Percentiles rank a stretch among this genome's conserved stretches.
Evolutionary conservation across 2,888 invertebrate genomes (phyloP).

Genomic region (Xylophagus ater): DNA sequence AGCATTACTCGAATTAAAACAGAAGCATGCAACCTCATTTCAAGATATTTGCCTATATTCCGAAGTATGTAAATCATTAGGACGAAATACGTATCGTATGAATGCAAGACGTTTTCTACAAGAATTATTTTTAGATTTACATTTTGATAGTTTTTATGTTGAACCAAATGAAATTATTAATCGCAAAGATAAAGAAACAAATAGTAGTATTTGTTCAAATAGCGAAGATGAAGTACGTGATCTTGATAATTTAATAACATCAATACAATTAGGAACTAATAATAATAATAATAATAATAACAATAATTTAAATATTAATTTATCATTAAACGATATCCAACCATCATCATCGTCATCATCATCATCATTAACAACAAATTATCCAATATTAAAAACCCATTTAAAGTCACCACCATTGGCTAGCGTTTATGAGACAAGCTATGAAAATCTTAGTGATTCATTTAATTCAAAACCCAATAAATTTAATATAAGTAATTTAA

Average conservation of each 20-base stretch:
- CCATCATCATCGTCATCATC: no score
- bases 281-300: no score
- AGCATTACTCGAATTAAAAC: slow-evolving; percentile 62
- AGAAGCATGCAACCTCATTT: slow-evolving; percentile 59
- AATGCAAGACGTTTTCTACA: slow-evolving; percentile 79
- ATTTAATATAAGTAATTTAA: neutral
- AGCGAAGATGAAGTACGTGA: slow-evolving; percentile 10
- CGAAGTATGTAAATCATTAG: slow-evolving; percentile 72
- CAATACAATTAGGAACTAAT: neutral
- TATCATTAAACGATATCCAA: no score
- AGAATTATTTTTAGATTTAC: slow-evolving; percentile 81
- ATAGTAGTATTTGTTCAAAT: slow-evolving; percentile 6
- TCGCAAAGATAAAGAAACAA: slow-evolving; percentile 24
- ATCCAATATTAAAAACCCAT: slow-evolving; percentile 20
- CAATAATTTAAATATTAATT: no score
- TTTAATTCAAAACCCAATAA: slow-evolving; percentile 9
- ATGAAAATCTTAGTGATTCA: slow-evolving; percentile 36
- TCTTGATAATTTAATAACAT: neutral
- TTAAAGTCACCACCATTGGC: slow-evolving; percentile 37
- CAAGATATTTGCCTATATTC: slow-evolving; percentile 87
- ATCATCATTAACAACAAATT: no score
- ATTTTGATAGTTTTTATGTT: slow-evolving; percentile 52
- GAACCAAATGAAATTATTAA: slow-evolving; percentile 43
- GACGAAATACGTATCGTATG: slow-evolving; percentile 69
- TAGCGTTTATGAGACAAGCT: slow-evolving; percentile 41